A percentile compares a stretch with the other conserved stretches of the same genome.
Conservation (phyloP, 2,797 vertebrate species). For the Phoxinus dragarum region DNA sequence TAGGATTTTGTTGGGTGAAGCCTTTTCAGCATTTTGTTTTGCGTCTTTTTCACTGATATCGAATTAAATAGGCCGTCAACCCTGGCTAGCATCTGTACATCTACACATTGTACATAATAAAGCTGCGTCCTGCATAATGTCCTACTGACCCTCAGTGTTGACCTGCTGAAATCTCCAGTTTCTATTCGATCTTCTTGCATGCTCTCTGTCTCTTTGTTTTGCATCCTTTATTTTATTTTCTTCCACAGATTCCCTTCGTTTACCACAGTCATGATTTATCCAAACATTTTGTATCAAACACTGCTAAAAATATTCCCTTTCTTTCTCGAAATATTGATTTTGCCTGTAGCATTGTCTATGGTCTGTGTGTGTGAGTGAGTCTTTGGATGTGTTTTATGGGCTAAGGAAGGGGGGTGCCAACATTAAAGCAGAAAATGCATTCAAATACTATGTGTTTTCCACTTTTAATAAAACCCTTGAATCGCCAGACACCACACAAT, state of each 20-base stretch:
- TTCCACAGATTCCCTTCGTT: conserved; percentile 71
- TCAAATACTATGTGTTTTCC: conserved; percentile 39
- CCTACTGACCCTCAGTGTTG: conserved; percentile 9
- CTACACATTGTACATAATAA: conserved; percentile 16
- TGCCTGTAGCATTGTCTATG: conserved; percentile 86
- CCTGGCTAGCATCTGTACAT: neutral
- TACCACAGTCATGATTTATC: conserved; percentile 82
- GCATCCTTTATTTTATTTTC: conserved; percentile 21
- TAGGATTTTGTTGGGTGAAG: neutral
- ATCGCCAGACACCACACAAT: conserved; percentile 27
- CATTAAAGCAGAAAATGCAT: conserved; percentile 50
- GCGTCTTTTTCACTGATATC: neutral
- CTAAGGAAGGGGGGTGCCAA: conserved; percentile 25
- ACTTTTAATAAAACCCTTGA: conserved; percentile 45
- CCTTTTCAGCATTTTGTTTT: neutral
- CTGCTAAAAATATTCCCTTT: conserved; percentile 90
- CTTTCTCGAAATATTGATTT: conserved; percentile 85
- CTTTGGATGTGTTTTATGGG: conserved; percentile 50
- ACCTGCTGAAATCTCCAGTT: conserved; percentile 2
- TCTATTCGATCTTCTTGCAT: conserved; percentile 4
- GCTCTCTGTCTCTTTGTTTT: conserved; percentile 56
- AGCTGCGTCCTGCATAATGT: neutral
- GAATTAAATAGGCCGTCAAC: neutral
- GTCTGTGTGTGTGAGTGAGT: conserved; percentile 69
- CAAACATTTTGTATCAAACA: conserved; percentile 84